A percentile compares a stretch with the other conserved stretches of the same genome.
Evolutionary conservation across 2,113 vertebrate species (phyloP).

Genomic region (Pelodiscus sinensis): DNA sequence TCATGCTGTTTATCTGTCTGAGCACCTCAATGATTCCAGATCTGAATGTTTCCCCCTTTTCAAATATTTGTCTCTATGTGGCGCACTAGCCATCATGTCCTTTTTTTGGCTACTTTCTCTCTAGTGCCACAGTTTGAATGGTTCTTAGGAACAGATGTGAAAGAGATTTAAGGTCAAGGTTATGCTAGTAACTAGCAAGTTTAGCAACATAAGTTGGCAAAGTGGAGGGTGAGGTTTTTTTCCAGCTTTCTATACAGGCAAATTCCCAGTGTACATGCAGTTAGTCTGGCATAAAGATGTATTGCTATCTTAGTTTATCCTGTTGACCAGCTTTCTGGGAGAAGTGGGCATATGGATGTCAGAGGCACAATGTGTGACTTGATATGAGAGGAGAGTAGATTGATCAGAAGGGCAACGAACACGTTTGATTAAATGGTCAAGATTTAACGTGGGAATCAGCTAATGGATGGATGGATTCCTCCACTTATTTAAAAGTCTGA

Average conservation of each 20-base stretch:
- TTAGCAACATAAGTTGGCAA: not conserved
- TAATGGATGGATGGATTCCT: not conserved
- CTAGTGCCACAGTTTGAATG: rapidly evolving
- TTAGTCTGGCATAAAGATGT: not conserved
- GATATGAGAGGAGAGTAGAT: not conserved
- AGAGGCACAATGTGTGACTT: not conserved
- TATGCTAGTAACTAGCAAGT: not conserved
- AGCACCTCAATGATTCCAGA: not conserved
- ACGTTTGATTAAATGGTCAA: not conserved
- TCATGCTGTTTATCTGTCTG: not conserved
- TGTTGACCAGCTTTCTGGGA: not conserved
- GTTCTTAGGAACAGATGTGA: not conserved
- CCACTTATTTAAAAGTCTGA: not conserved
- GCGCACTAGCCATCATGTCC: not conserved
- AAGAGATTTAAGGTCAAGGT: not conserved
- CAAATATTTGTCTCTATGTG: not conserved
- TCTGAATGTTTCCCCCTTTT: not conserved
- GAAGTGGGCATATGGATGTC: no score
- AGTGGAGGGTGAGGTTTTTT: not conserved
- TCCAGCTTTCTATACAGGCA: not conserved
- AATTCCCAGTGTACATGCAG: not conserved
- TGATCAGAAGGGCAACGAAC: not conserved
- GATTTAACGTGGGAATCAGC: not conserved
- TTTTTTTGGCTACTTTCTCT: not conserved
- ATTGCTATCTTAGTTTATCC: not conserved